These are phyloP conservation scores for Carollia perspicillata DNA, from an alignment of 2,113 vertebrate genomes.

Conservation along the genomic window DNA sequence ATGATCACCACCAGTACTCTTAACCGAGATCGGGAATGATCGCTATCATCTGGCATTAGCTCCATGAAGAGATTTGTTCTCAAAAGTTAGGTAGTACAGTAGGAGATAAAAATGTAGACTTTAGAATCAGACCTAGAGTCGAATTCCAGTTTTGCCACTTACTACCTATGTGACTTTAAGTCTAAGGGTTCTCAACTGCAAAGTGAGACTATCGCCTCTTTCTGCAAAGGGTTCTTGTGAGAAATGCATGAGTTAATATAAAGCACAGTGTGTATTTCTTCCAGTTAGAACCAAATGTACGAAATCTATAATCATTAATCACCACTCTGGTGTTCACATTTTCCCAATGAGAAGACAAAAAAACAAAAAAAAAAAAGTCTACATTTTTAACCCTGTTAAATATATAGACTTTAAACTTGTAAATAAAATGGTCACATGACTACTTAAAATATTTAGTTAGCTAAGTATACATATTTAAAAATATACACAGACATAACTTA, in stretches of 20 bases:
- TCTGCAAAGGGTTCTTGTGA: neutral
- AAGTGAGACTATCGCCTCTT: neutral
- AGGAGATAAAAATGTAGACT: neutral
- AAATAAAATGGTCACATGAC: neutral
- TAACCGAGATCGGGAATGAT: neutral
- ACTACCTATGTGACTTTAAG: neutral
- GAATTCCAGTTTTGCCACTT: neutral
- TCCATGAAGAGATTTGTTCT: neutral
- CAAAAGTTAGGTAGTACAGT: neutral
- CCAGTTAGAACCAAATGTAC: neutral
- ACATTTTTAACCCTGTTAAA: neutral
- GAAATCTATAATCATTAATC: neutral
- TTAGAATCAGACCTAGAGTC: neutral
- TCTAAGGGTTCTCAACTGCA: neutral
- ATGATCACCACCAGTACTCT: neutral
- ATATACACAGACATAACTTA: neutral
- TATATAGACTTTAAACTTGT: neutral
- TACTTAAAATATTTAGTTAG: neutral
- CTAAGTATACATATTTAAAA: neutral
- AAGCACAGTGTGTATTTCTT: neutral
- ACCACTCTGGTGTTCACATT: neutral
- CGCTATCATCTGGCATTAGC: neutral
- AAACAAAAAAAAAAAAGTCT: neutral
- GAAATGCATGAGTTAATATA: neutral
- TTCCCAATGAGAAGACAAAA: slow-evolving; percentile 8